phyloP scores from a whole-genome alignment of 2,797 vertebrate genomes.

The Bryconaethiops microstoma region DNA sequence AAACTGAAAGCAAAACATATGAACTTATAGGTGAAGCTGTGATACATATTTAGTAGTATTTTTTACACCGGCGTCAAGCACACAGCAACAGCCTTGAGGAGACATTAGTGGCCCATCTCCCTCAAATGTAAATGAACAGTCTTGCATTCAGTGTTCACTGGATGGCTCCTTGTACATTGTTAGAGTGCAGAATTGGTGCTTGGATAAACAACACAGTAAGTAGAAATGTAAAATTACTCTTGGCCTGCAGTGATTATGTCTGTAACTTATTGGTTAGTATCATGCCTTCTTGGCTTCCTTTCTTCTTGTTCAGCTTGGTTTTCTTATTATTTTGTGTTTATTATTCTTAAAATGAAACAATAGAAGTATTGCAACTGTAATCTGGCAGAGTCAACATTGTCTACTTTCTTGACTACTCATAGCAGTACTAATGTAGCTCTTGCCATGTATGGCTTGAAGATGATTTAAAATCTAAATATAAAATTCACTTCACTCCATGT shows the following conservation, averaged over 20 bases:
- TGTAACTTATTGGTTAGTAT: neutral
- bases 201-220: neutral
- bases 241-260: neutral
- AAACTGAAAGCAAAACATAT: too few relatives aligned
- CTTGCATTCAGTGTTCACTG: neutral
- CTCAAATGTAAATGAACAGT: neutral
- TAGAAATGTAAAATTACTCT: neutral
- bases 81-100: too few relatives aligned
- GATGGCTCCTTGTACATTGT: neutral
- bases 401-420: neutral
- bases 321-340: too few relatives aligned
- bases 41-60: too few relatives aligned
- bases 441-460: neutral
- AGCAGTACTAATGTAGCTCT: neutral
- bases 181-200: slow-evolving; percentile 38
- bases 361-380: too few relatives aligned
- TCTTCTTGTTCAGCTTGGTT: too few relatives aligned
- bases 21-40: too few relatives aligned
- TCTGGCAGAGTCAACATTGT: neutral
- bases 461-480: neutral
- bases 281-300: too few relatives aligned
- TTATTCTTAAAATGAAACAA: too few relatives aligned
- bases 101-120: too few relatives aligned
- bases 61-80: too few relatives aligned
- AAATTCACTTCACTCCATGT: neutral